Percentiles rank a stretch among this genome's conserved stretches.
Conservation (phyloP, 2,888 invertebrate genomes). For the Lathronympha strigana region DNA sequence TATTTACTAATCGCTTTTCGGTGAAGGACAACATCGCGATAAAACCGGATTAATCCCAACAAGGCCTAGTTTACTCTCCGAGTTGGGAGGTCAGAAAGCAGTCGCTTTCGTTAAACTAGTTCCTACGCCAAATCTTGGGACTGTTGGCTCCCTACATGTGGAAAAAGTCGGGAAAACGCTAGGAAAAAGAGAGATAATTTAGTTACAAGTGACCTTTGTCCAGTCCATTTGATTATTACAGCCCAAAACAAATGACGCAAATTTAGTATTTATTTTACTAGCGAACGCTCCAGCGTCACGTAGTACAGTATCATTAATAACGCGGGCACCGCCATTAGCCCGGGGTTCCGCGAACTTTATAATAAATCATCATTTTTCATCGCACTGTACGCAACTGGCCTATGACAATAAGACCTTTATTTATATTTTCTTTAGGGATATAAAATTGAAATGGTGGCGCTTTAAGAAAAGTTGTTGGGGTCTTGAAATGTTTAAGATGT, state of each 20-base stretch:
- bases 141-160: too few species aligned
- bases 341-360: constrained; percentile 48
- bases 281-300: constrained; percentile 24
- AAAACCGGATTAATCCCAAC: too few species aligned
- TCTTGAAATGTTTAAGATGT: too few species aligned
- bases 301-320: constrained; percentile 55
- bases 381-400: constrained; percentile 43
- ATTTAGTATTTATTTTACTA: constrained; percentile 40
- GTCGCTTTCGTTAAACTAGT: too few species aligned
- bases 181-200: too few species aligned
- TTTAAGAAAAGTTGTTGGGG: neutral
- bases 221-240: constrained; percentile 13
- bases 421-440: constrained; percentile 10
- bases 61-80: too few species aligned
- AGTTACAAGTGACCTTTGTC: neutral
- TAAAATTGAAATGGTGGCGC: constrained; percentile 3
- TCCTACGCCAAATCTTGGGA: too few species aligned
- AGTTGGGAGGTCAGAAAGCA: too few species aligned
- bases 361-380: constrained; percentile 63
- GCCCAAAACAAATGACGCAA: constrained; percentile 27
- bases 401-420: constrained; percentile 28
- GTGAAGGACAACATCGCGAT: too few species aligned
- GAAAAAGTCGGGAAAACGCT: too few species aligned
- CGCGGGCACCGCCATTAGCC: constrained; percentile 58
- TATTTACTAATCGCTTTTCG: too few species aligned